Conservation (phyloP, 2,797 vertebrate genomes). For the Gobionotothen gibberifrons region DNA sequence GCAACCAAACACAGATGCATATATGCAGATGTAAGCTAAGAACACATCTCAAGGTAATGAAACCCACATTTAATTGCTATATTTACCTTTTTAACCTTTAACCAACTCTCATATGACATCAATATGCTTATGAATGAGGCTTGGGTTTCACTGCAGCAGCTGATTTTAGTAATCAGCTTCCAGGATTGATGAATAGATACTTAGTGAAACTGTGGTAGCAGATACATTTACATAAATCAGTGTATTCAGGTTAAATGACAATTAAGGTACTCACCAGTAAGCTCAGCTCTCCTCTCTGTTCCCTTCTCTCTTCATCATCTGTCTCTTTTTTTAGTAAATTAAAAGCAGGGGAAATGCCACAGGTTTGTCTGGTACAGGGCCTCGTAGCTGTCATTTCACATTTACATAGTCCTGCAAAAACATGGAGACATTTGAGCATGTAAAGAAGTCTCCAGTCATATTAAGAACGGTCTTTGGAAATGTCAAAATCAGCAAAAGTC, state of each 20-base stretch:
- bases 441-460: neutral
- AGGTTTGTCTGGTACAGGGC: constrained; percentile 94
- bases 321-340: constrained; percentile 67
- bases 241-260: neutral
- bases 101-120: neutral
- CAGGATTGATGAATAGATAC: neutral
- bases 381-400: constrained; percentile 71
- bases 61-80: neutral
- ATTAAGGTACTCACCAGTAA: constrained; percentile 86
- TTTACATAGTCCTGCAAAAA: constrained; percentile 74
- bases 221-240: neutral
- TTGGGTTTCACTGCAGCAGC: neutral
- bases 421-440: constrained; percentile 6
- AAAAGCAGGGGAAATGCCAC: constrained; percentile 83
- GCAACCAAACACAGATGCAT: neutral
- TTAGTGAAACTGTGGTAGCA: constrained; percentile 1
- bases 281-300: constrained; percentile 84
- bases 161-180: neutral
- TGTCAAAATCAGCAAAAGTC: neutral
- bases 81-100: neutral
- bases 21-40: neutral
- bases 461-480: neutral
- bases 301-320: constrained; percentile 31
- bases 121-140: neutral
- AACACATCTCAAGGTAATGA: neutral